phyloP scores from a whole-genome alignment of 2,888 invertebrate species.

The Torymus auratus region DNA sequence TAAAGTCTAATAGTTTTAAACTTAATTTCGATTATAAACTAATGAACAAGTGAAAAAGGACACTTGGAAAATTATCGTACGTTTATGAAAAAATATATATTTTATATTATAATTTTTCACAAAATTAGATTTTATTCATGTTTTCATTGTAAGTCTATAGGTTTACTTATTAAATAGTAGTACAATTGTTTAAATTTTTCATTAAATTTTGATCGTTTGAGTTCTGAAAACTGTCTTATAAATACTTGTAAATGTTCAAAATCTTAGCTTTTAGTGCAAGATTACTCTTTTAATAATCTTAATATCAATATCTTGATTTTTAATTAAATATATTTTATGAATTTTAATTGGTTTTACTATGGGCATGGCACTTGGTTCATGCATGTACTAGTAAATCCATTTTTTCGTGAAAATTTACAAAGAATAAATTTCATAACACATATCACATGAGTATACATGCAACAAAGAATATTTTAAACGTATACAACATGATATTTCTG shows the following conservation, averaged over 20 bases:
- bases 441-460: too few relatives aligned
- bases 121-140: background rate
- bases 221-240: background rate
- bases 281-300: background rate
- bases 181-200: background rate
- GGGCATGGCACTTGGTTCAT: conserved; percentile 17
- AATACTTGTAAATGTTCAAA: conserved; percentile 22
- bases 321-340: too few relatives aligned
- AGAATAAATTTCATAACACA: background rate
- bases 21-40: background rate
- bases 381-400: too few relatives aligned
- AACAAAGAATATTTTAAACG: conserved; percentile 4
- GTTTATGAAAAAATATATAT: conserved; percentile 23
- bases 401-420: background rate
- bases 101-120: background rate
- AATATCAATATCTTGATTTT: too few relatives aligned
- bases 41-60: conserved; percentile 15
- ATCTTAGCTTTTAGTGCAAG: conserved; percentile 4
- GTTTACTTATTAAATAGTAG: background rate
- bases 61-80: conserved; percentile 23
- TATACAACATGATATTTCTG: background rate
- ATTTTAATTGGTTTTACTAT: too few relatives aligned
- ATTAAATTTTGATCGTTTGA: background rate
- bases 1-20: background rate
- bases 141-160: background rate